These are phyloP conservation scores for Melangyna quadrimaculata DNA, from an alignment of 2,888 invertebrate species.

Conservation along the genomic window DNA sequence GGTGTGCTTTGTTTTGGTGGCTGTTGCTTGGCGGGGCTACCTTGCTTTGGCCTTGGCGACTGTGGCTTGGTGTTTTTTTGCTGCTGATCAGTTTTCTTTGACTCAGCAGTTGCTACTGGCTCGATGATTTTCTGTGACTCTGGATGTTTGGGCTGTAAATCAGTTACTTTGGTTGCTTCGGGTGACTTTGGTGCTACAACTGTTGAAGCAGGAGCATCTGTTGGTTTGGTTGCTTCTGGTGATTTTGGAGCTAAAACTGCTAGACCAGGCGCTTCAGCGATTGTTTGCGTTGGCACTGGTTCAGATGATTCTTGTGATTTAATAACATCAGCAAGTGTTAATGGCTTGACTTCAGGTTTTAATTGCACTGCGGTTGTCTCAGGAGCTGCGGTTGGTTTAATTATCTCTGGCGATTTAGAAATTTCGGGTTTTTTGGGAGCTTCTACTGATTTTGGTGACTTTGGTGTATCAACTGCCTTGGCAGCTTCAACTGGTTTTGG, in stretches of 20 bases:
- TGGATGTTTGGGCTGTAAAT: conserved; percentile 37
- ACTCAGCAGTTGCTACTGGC: conserved; percentile 35
- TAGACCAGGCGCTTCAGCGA: conserved; percentile 3
- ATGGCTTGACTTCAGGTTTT: conserved; percentile 61
- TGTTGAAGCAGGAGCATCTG: conserved; percentile 3
- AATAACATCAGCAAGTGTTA: conserved; percentile 54
- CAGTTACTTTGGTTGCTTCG: conserved; percentile 8
- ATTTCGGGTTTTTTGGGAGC: neutral
- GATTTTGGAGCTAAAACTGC: conserved; percentile 9
- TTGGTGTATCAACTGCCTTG: conserved; percentile 2
- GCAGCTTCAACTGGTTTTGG: neutral
- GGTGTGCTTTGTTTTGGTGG: conserved; percentile 22
- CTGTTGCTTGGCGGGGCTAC: conserved; percentile 35
- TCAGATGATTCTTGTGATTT: conserved; percentile 53
- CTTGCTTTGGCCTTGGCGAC: conserved; percentile 53
- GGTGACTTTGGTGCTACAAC: conserved; percentile 11
- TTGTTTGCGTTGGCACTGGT: conserved; percentile 31
- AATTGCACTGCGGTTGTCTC: conserved; percentile 76
- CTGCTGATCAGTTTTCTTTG: conserved; percentile 58
- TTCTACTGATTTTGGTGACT: conserved; percentile 81
- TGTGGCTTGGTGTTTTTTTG: conserved; percentile 54
- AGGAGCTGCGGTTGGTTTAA: conserved; percentile 88
- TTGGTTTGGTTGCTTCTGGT: neutral
- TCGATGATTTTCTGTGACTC: conserved; percentile 53
- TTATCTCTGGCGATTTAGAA: conserved; percentile 87